Conservation (phyloP, 2,797 vertebrate genomes). For the Cyprinodon diabolis region DNA sequence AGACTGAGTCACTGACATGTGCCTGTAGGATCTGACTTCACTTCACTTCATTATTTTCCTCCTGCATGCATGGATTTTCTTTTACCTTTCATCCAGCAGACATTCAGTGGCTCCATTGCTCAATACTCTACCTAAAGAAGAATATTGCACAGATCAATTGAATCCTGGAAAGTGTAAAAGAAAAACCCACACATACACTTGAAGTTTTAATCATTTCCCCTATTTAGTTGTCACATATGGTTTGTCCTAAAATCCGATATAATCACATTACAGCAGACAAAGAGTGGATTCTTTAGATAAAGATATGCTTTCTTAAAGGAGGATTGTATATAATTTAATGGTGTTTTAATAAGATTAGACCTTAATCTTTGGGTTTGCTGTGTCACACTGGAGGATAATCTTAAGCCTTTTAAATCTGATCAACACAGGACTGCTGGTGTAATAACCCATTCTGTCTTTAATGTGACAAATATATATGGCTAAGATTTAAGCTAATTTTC, state of each 20-base stretch:
- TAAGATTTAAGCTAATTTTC: conserved; percentile 3
- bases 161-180: conserved; percentile 38
- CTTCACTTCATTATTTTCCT: conserved; percentile 68
- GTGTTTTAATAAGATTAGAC: conserved; percentile 58
- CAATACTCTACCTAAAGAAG: conserved; percentile 52
- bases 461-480: neutral
- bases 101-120: conserved; percentile 52
- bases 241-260: neutral
- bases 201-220: neutral
- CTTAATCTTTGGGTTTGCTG: conserved; percentile 47
- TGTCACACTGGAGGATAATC: conserved; percentile 47
- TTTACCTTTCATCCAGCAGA: conserved; percentile 57
- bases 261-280: neutral
- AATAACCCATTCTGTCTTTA: conserved; percentile 31
- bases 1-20: conserved; percentile 44
- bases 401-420: conserved; percentile 29
- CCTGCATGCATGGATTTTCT: conserved; percentile 71
- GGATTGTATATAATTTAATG: conserved; percentile 26
- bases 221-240: neutral
- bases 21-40: conserved; percentile 58
- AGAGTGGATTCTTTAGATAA: conserved; percentile 26
- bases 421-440: conserved; percentile 12
- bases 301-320: conserved; percentile 16
- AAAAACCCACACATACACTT: conserved; percentile 26
- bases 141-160: conserved; percentile 64